Evolutionary conservation across 53 echinoderm and acorn worm species (phyloP), one percentile per base, ranked within the genome.

Genomic region (Temnopleurus reevesii): DNA sequence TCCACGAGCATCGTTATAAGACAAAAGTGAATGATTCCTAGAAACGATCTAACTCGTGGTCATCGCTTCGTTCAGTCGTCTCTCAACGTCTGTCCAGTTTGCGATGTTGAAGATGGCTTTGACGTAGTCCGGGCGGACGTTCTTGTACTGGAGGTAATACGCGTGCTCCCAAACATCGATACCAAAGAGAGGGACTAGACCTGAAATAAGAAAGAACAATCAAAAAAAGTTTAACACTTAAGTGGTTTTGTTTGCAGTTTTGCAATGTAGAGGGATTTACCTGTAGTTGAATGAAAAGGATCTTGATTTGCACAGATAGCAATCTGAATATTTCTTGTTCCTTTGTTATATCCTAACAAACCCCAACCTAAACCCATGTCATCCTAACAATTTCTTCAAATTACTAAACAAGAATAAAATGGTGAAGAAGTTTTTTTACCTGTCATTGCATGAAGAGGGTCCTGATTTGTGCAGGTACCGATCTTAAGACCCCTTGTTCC

Each of bases 121-220:
- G 18, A 99, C 96, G 59, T 99, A 99, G 88, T 99, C 99, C 4
- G 99, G 99, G 18, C 96, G 64, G 46, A 93, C 93, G 49, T 99
- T 99, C 96, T 99, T 96, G 90, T 99, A 99, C 89, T 99, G 96
- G 7, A 99, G 83, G 89, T 99, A 99, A 90, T 99, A 99, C 45
- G 99, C 99, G 51, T 99, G 99, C 53, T 99, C 99, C 99, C 99
- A 99, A 53, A 99, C 99, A 55, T 99, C 99, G 81, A 99, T 94
- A 12, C 99, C 99, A 81, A 96, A 94, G 57, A 99, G 79, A 10
- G 99, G 99, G 2, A 94, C 64, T 64, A 98, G 57, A 26, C 98
- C 98, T 98, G 87, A 5, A 35, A 61, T n/a, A 12, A 55, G 55
- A 23, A 55, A 55, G 55, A 55, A 17, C 5, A 19, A 55, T 55